Percentiles rank a stretch among this genome's conserved stretches.
Conservation (phyloP, 2,888 invertebrate genomes). For the Paralinhomoeus sp. region DNA sequence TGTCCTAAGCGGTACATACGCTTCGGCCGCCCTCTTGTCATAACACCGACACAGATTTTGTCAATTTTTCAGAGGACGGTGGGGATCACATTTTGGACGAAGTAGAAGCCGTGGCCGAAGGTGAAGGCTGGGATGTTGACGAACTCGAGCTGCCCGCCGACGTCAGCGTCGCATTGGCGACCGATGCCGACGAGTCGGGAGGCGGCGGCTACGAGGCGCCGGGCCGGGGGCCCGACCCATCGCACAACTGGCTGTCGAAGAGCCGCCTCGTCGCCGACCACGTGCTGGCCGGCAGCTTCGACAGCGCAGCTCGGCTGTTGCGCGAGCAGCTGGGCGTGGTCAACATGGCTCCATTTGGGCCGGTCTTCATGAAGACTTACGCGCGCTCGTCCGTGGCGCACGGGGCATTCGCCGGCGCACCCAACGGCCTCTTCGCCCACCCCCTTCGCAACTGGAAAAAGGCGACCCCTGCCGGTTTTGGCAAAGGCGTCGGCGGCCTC, state of each 20-base stretch:
- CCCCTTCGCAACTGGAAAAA: constrained; percentile 68
- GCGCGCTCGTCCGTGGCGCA: constrained; percentile 47
- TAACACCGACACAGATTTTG: no score
- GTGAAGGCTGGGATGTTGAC: constrained; percentile 85
- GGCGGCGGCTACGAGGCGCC: neutral
- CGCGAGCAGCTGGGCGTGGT: constrained; percentile 48
- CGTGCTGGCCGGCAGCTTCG: constrained; percentile 73
- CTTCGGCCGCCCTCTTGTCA: neutral
- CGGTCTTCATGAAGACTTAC: constrained; percentile 51
- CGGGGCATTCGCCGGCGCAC: constrained; percentile 48
- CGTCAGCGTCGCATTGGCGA: constrained; percentile 35
- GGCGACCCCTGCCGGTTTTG: constrained; percentile 37
- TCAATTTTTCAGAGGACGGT: no score
- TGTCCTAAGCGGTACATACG: neutral
- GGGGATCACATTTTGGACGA: constrained; percentile 3
- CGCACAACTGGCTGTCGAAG: neutral
- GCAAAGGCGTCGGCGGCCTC: constrained; percentile 46
- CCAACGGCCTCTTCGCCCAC: constrained; percentile 49
- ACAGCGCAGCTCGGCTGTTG: constrained; percentile 54
- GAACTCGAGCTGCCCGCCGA: constrained; percentile 78
- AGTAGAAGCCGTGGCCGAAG: constrained; percentile 3
- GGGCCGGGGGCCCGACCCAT: neutral
- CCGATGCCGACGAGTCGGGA: constrained; percentile 18
- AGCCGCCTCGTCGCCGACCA: constrained; percentile 61
- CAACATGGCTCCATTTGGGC: constrained; percentile 56